Base-by-base conservation (phyloP, 2,113 vertebrate genomes). In the Ammospiza nelsoni region DNA sequence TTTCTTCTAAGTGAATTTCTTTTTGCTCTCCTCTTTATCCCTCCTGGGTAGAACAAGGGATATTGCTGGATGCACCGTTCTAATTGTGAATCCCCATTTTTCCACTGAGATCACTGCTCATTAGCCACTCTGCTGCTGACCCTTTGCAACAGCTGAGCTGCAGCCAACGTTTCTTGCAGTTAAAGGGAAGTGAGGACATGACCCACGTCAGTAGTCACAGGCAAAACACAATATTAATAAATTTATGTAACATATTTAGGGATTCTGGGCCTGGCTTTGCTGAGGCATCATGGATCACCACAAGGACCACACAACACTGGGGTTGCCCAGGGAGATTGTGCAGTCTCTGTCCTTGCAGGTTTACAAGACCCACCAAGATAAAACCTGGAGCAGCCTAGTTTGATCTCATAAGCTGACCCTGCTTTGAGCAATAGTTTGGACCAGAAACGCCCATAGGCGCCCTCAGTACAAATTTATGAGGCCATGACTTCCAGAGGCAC, bases 101-200 rank as follows among this genome's bases (percentile, higher is more conserved):
- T 92, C 62, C 87, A 76, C 82, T 44, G 55, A 65, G 29, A 74
- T 89, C 55, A 55, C 35, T 74, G n/a, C 35, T 71, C 51, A 31
- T 82, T 87, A 61, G 29, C 81, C 44, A 12, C 85, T 96, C 86
- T 91, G 44, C 71, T 94, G 67, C 66, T 54, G 87, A 62, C 57
- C 82, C 74, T 83, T 79, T 13, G 4, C 67, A 94, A 55, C 43
- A 77, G 78, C 78, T 91, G 66, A 85, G 78, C 82, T 85, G 81
- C 78, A 92, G 84, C 71, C 59, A 69, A n/a, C 43, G 27, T 39
- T 39, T 73, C 14, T 17, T 79, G 58, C 59, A 61, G 43, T 62
- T 49, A 71, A 49, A 51, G 63, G 22, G 25, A 87, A 91, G 22
- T 8, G 51, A 89, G 62, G 78, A 67, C 35, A 68, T 8, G 15